Evolutionary conservation across 2,113 vertebrate species (phyloP), one percentile per base, ranked within the genome.

Genomic region (Micronycteris hirsuta): DNA sequence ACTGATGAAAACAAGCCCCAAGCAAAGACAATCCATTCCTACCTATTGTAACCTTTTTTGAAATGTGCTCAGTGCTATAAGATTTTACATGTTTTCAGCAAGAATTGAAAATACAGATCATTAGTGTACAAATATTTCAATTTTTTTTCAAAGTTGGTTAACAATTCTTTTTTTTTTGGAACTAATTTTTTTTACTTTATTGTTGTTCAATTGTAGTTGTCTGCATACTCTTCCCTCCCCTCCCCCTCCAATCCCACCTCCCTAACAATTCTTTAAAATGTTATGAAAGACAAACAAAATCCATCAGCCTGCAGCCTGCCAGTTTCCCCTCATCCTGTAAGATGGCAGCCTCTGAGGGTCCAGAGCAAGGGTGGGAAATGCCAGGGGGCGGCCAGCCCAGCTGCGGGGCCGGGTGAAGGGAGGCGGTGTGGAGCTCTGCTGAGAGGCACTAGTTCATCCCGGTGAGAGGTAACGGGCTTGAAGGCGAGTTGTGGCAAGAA

Each of bases 371-470:
- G 15, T 43, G 3, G 0, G 12, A 5, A 56, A 26, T 26, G n/a
- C 28, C 38, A 28, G 33, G 41, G 45, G 33, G 28, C 58, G 70
- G 38, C 13, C 7, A 3, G 17, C 8, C 8, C 7, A 2, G 26
- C 22, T 2, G 14, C 2, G 19, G 68, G 49, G 43, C 24, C 0
- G 1, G 22, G 56, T 2, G 1, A 20, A 14, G n/a, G 28, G 13
- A 0, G 7, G 17, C 11, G 41, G 19, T 0, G 14, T 17, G 81
- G 31, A 36, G 49, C 13, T 56, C 28, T 3, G 20, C 10, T 0
- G 16, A 41, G 20, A 41, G 36, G 13, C 8, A 41, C 16, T 9
- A 0, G 1, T 4, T 38, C 84, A 3, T 2, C 54, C 74, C 1
- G 2, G 10, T 1, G 26, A 10, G 17, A 41, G 38, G 24, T 3